A percentile compares a stretch with the other conserved stretches of the same genome.
Evolutionary conservation across 2,113 vertebrate species (phyloP).

Genomic region (Ailurus styani): DNA sequence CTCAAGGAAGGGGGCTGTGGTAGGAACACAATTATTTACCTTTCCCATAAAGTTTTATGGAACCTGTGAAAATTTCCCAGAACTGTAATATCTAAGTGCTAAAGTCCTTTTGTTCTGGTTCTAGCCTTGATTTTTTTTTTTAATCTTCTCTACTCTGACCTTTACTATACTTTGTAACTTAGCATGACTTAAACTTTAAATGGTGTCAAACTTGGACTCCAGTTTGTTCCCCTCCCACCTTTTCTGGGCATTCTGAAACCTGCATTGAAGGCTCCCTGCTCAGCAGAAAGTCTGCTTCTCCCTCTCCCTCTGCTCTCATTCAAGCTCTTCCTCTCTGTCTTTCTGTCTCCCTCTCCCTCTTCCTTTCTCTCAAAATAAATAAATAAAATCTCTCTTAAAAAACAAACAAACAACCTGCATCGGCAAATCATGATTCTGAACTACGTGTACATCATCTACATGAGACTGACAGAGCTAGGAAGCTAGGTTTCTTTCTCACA

Average conservation of each 20-base stretch:
- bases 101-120: constrained; percentile 12
- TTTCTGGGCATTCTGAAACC: neutral
- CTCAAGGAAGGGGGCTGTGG: neutral
- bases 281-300: too few relatives aligned
- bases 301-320: neutral
- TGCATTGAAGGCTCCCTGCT: neutral
- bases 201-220: neutral
- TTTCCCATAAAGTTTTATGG: neutral
- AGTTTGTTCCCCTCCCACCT: neutral
- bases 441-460: neutral
- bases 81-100: neutral
- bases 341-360: neutral
- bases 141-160: neutral
- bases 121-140: neutral
- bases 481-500: neutral
- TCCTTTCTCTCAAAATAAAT: neutral
- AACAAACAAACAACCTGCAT: neutral
- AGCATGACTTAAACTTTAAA: neutral
- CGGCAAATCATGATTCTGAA: neutral
- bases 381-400: neutral
- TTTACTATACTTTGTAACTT: neutral
- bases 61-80: neutral
- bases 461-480: neutral
- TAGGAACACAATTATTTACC: neutral
- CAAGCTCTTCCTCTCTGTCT: neutral